Base-by-base conservation (phyloP, 2,797 vertebrate genomes). In the Lacerta agilis region DNA sequence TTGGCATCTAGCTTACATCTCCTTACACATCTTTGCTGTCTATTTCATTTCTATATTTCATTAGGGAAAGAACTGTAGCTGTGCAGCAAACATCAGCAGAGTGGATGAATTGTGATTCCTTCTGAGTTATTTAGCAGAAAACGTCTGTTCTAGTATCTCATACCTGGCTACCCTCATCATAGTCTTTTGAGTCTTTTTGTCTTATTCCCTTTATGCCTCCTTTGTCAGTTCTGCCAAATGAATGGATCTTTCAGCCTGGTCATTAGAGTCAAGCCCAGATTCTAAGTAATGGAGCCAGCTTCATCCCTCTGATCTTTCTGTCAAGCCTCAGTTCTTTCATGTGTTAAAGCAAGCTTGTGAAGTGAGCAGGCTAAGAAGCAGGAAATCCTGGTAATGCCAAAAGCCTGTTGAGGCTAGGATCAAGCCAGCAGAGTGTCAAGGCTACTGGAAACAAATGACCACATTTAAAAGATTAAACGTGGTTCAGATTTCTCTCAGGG, bases 121-220 rank as follows among this genome's bases (percentile, higher is more conserved):
- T 94, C 81, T 91, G 64, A 91, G 77, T 73, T 92, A 36, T 89
- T 93, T 92, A 89, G 79, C 49, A 88, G 82, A 93, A 95, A 93
- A 92, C 86, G 25, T 41, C 61, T 87, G 43, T 87, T 72, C 76
- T 92, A 82, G 76, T 58, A 82, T 79, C 82, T 86, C 89, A 27
- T 80, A 80, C 76, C 49, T 72, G 17, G 27, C 29, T 61, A 33
- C 23, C 7, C 41, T 90, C n/a, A 29, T 89, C 61, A 25, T 83
- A n/a, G 82, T 92, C 27, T 90, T 93, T 49, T 90, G 77, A 82
- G 87, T 78, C 88, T 61, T 91, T 92, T 80, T 58, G 49, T 8
- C 84, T 91, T 92, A 72, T 93, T 85, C 90, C 64, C 67, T 94
- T 94, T 94, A 90, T 83, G 45, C 76, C 83, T 38, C 76, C 82